A percentile compares a stretch with the other conserved stretches of the same genome.
These are phyloP conservation scores for Apamea anceps DNA, from an alignment of 2,888 invertebrate species.

Conservation along the genomic window DNA sequence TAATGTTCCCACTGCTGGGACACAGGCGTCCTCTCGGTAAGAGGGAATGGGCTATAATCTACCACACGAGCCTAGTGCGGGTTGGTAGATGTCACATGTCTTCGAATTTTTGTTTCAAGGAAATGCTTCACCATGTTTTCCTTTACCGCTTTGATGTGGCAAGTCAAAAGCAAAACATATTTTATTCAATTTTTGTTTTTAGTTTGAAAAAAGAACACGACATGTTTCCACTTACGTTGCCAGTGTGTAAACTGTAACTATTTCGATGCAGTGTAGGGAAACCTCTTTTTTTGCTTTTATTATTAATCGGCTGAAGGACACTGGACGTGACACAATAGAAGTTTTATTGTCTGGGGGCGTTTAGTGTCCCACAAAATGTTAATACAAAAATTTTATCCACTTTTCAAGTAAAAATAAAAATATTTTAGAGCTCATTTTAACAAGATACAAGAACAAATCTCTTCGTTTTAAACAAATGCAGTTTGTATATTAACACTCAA, in stretches of 20 bases:
- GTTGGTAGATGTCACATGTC: no score
- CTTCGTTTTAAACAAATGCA: neutral
- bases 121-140: no score
- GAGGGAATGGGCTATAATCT: no score
- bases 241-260: neutral
- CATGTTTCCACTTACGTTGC: neutral
- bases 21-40: no score
- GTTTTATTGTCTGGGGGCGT: no score
- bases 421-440: neutral
- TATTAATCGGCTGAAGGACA: neutral
- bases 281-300: neutral
- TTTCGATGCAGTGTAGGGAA: neutral
- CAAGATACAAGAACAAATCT: neutral
- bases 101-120: no score
- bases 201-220: neutral
- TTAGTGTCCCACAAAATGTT: neutral
- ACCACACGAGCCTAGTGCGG: no score
- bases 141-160: no score
- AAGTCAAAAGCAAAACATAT: no score
- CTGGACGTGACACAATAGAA: no score
- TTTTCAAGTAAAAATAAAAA: neutral
- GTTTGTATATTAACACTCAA: conserved; percentile 5
- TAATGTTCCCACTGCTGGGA: no score
- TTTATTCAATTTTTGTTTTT: no score
- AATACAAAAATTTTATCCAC: neutral